These are phyloP conservation scores for Psophia crepitans DNA, from an alignment of 2,113 vertebrate species.

Conservation along the genomic window DNA sequence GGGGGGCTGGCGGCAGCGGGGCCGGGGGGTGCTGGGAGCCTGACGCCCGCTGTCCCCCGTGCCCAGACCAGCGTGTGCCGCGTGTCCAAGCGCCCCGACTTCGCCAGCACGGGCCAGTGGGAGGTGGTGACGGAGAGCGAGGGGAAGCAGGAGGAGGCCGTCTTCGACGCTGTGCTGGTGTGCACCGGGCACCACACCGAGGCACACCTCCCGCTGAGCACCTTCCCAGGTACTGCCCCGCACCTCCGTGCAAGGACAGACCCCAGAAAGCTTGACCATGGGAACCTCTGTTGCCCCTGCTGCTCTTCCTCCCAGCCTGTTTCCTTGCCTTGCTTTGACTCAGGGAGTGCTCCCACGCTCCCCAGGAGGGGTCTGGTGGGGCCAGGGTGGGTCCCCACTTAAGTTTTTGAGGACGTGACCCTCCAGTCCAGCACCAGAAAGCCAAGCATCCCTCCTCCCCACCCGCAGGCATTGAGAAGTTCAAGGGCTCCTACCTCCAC, in stretches of 20 bases:
- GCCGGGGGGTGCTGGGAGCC: accelerated
- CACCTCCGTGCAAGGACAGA: accelerated
- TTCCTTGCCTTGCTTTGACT: not conserved
- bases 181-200: slow-evolving; percentile 84
- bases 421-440: not conserved
- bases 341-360: accelerated
- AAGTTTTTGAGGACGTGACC: not conserved
- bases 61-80: slow-evolving; percentile 81
- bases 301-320: not conserved
- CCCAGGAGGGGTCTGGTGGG: not conserved
- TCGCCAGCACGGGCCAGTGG: slow-evolving; percentile 84
- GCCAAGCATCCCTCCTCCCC: not conserved
- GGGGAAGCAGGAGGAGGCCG: slow-evolving; percentile 67
- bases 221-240: slow-evolving; percentile 78
- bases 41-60: not conserved
- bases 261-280: not conserved
- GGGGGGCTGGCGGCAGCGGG: accelerated
- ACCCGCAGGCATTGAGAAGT: slow-evolving; percentile 81
- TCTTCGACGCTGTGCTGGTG: slow-evolving; percentile 87
- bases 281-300: not conserved
- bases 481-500: slow-evolving; percentile 82
- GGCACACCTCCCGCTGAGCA: slow-evolving; percentile 73
- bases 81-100: slow-evolving; percentile 78
- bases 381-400: not conserved
- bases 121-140: slow-evolving; percentile 75